Base-by-base conservation (phyloP, 2,888 invertebrate genomes). In the Mermis nigrescens region DNA sequence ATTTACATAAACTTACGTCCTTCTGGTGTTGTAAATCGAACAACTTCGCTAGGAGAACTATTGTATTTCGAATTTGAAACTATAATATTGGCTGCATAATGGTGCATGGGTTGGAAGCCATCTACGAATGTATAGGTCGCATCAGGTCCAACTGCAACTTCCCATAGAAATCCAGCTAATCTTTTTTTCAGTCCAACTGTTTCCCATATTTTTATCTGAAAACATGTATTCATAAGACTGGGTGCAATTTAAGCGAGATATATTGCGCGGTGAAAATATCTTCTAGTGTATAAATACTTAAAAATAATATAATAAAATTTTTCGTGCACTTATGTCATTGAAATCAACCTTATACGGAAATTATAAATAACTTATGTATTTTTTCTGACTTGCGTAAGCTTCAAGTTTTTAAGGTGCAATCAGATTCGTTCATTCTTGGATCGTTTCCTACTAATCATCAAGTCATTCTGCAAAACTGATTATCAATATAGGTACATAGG, bases 61-160 rank as follows among this genome's bases (percentile, higher is more conserved):
- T 85, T 84, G 74, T 84, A 88, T 63, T 77, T 82, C 46, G 85
- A 86, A 71, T 98, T 98, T 73, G 86, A 86, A 0, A 85, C 92
- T 51, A 87, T 79, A 31, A 95, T 86, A 62, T 85, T 81, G 0
- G 86, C 88, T 69, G 82, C 84, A 72, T 95, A 90, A 73, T 83
- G 85, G 58, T 84, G 82, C 74, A 82, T 83, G 0, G 91, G 90
- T 81, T 68, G 66, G 68, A 91, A 85, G 68, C 84, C 84, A 52
- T 81, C 80, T 4, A 89, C 83, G 31, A 85, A 73, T 1, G 84
- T 82, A 63, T 78, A 76, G 1, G 81, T 82, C 0, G 81, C 80
- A 27, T 22, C 38, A 51, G 26, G 24, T 22, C 22, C 3, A 2
- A 32, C 57, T 31, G 1, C 7, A 12, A 48, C 24, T 48, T 48